Evolutionary conservation across 1,140 invertebrate genomes (phyloP).

Genomic region (Drosophila kohkoa): DNA sequence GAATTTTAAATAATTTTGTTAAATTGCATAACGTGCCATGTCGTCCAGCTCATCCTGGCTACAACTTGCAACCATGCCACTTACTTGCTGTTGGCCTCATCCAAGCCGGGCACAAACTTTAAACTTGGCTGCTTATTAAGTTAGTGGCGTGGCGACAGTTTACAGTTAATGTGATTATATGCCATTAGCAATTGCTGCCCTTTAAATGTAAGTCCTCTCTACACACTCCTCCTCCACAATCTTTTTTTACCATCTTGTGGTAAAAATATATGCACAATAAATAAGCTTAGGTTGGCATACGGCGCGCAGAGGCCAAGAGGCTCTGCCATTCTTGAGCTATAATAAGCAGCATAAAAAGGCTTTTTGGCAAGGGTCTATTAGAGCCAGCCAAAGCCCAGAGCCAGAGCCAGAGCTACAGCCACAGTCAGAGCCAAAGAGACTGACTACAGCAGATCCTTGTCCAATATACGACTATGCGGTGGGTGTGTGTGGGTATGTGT

Average conservation of each 20-base stretch:
- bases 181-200: slow-evolving; percentile 62
- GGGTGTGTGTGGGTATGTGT: slow-evolving; percentile 1
- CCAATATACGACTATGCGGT: slow-evolving; percentile 26
- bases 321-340: slow-evolving; percentile 59
- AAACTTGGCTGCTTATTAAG: slow-evolving; percentile 71
- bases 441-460: slow-evolving; percentile 33
- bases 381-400: slow-evolving; percentile 38
- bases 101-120: slow-evolving; percentile 39
- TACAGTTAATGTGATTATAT: slow-evolving; percentile 76
- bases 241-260: slow-evolving; percentile 11
- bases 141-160: slow-evolving; percentile 69
- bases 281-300: slow-evolving; percentile 35
- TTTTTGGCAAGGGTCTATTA: slow-evolving; percentile 70
- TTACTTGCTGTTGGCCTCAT: not conserved
- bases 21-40: slow-evolving; percentile 78
- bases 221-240: not conserved
- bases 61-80: not conserved
- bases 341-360: slow-evolving; percentile 76
- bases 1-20: slow-evolving; percentile 82
- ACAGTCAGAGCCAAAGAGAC: slow-evolving; percentile 32
- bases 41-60: slow-evolving; percentile 32
- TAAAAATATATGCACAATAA: slow-evolving; percentile 66
- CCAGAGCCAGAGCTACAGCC: slow-evolving; percentile 30
- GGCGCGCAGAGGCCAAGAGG: not conserved
- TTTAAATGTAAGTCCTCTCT: slow-evolving; percentile 40